A percentile compares a stretch with the other conserved stretches of the same genome.
phyloP scores from a whole-genome alignment of 2,888 invertebrate genomes.

The Ichneumoninae sp. region DNA sequence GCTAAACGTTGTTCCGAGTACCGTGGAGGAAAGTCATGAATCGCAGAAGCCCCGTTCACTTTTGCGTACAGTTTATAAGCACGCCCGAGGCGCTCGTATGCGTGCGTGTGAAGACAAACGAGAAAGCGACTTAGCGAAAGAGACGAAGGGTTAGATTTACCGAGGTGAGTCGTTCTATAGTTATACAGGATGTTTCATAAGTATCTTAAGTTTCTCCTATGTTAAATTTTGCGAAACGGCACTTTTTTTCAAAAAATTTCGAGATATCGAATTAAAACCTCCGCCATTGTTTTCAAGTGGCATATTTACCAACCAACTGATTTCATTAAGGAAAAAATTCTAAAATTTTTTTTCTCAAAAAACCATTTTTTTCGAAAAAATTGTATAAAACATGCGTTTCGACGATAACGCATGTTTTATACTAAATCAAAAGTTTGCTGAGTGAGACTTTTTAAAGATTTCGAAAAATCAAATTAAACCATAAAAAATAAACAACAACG shows the following conservation, averaged over 20 bases:
- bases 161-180: neutral
- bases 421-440: too few relatives aligned
- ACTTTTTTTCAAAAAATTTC: too few relatives aligned
- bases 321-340: too few relatives aligned
- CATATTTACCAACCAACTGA: too few relatives aligned
- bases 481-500: too few relatives aligned
- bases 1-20: conserved; percentile 54
- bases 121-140: conserved; percentile 34
- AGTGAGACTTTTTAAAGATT: too few relatives aligned
- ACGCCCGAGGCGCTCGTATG: conserved; percentile 2
- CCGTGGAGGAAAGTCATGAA: conserved; percentile 25
- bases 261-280: too few relatives aligned
- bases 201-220: neutral
- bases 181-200: neutral
- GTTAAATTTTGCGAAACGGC: too few relatives aligned
- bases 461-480: too few relatives aligned
- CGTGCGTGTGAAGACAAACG: conserved; percentile 37
- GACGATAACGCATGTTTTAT: neutral
- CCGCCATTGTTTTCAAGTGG: too few relatives aligned
- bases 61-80: conserved; percentile 15
- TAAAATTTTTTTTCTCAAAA: too few relatives aligned
- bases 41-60: conserved; percentile 30
- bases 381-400: neutral
- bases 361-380: too few relatives aligned
- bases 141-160: neutral